A percentile compares a stretch with the other conserved stretches of the same genome.
Evolutionary conservation across 2,797 vertebrate species (phyloP).

Genomic region (Acanthurus tractus): DNA sequence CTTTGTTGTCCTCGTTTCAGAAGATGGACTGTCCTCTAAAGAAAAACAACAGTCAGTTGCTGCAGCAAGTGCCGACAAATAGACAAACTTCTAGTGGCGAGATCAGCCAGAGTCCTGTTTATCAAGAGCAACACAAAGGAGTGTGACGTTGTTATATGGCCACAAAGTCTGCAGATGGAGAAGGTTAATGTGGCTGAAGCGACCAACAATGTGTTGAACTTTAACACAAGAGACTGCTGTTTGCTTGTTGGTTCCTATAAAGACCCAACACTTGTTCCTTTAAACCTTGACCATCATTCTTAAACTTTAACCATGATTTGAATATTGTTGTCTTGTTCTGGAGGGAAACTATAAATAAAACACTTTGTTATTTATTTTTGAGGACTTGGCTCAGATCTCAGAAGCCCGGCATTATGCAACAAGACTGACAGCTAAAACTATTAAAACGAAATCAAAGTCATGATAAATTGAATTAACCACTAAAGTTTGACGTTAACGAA

Average conservation of each 20-base stretch:
- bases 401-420: neutral
- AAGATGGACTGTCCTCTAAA: neutral
- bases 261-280: neutral
- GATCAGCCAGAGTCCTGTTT: too few relatives aligned
- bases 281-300: too few relatives aligned
- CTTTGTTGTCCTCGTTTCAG: neutral
- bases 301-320: too few relatives aligned
- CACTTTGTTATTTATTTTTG: neutral
- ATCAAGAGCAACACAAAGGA: neutral
- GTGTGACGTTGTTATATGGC: neutral
- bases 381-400: neutral
- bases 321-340: too few relatives aligned
- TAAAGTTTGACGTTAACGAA: neutral
- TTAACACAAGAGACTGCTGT: neutral
- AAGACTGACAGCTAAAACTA: neutral
- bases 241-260: neutral
- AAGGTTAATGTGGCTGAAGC: neutral
- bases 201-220: neutral
- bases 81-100: too few relatives aligned
- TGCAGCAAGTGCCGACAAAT: neutral
- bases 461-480: neutral
- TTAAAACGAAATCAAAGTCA: neutral
- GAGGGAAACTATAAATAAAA: too few relatives aligned
- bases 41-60: neutral
- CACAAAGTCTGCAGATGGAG: neutral